Percentiles rank a stretch among this genome's conserved stretches.
phyloP scores from a whole-genome alignment of 2,113 vertebrate species.

The Sterna hirundo region DNA sequence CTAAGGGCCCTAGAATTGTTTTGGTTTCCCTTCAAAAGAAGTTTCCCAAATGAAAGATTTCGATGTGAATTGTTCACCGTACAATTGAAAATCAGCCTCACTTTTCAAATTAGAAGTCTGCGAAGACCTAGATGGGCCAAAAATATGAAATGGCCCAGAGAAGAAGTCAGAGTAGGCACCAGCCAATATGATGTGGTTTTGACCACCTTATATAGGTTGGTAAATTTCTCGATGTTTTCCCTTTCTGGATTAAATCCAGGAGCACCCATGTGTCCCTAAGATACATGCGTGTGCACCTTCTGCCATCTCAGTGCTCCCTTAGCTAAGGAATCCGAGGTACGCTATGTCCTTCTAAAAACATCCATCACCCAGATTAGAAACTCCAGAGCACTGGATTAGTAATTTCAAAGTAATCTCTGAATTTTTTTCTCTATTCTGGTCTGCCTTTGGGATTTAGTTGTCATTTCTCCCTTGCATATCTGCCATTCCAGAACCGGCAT shows the following conservation, averaged over 20 bases:
- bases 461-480: not conserved
- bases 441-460: not conserved
- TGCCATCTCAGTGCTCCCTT: not conserved
- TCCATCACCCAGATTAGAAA: not conserved
- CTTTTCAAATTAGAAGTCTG: not conserved
- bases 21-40: not conserved
- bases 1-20: not conserved
- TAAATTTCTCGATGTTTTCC: not conserved
- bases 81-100: not conserved
- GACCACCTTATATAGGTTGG: not conserved
- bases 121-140: not conserved
- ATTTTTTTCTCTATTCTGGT: not conserved
- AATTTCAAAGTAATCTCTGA: not conserved
- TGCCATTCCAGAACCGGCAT: fast-evolving
- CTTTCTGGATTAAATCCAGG: not conserved
- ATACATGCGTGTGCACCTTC: too few relatives aligned
- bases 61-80: not conserved
- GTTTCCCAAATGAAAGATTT: not conserved
- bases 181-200: not conserved
- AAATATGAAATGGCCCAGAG: not conserved
- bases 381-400: not conserved
- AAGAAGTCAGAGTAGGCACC: not conserved
- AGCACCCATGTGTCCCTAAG: not conserved
- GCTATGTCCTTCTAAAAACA: not conserved
- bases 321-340: not conserved